Evolutionary conservation across 2,113 vertebrate species (phyloP).

Genomic region (Oxyura jamaicensis): DNA sequence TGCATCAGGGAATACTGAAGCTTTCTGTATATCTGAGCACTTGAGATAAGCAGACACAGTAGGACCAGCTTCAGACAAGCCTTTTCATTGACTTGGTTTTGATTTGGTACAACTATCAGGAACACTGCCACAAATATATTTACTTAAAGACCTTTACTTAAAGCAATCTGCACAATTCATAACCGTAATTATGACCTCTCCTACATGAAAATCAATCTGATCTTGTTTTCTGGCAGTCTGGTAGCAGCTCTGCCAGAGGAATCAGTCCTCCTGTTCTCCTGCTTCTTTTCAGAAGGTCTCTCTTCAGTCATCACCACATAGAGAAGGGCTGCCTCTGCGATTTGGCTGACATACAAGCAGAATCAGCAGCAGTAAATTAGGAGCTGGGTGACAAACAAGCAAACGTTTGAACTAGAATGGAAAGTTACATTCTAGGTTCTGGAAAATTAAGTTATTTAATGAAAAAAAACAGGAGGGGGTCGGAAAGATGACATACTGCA

Average conservation of each 20-base stretch:
- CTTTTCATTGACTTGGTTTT: neutral
- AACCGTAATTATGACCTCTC: neutral
- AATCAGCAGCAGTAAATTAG: neutral
- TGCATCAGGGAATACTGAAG: neutral
- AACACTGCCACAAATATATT: fast-evolving
- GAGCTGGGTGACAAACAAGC: neutral
- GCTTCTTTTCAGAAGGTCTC: neutral
- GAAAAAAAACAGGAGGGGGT: neutral
- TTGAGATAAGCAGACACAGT: neutral
- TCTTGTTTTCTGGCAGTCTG: neutral
- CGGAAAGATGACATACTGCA: neutral
- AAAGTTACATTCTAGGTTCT: fast-evolving
- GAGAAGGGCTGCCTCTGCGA: neutral
- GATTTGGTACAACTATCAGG: neutral
- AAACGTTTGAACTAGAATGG: neutral
- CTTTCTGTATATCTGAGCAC: neutral
- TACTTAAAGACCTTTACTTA: neutral
- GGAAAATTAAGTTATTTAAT: neutral
- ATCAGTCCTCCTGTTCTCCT: neutral
- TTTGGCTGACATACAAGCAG: neutral
- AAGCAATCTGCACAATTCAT: neutral
- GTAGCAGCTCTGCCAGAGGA: neutral
- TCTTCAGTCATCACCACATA: neutral
- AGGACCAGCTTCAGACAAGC: neutral
- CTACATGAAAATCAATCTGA: fast-evolving